A percentile compares a stretch with the other conserved stretches of the same genome.
Evolutionary conservation across 2,797 vertebrate genomes (phyloP).

Genomic region (Silurus lanzhouensis): DNA sequence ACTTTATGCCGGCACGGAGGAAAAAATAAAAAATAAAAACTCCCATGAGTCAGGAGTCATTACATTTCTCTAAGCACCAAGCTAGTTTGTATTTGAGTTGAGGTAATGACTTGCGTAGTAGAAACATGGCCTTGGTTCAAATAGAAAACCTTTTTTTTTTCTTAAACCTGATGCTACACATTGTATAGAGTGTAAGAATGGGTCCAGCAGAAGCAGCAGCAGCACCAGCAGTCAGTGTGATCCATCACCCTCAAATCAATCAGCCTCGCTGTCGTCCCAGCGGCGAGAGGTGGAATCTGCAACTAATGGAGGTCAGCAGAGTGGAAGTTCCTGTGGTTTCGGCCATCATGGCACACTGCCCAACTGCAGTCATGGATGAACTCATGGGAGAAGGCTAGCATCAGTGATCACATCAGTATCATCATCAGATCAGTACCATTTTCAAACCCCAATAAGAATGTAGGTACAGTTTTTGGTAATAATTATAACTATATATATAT

Average conservation of each 20-base stretch:
- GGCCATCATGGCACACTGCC: slow-evolving; percentile 31
- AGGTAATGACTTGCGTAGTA: not conserved
- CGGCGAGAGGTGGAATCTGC: slow-evolving; percentile 25
- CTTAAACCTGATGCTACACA: slow-evolving; percentile 26
- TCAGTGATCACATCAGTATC: not conserved
- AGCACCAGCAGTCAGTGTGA: slow-evolving; percentile 29
- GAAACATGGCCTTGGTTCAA: not conserved
- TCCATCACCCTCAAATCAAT: slow-evolving; percentile 56
- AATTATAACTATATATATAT: too few species aligned
- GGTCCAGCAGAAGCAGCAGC: not conserved
- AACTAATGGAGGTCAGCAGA: slow-evolving; percentile 50
- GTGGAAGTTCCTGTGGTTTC: slow-evolving; percentile 38
- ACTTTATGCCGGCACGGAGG: not conserved
- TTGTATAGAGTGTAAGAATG: not conserved
- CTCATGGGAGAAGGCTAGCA: not conserved
- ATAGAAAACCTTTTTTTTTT: not conserved
- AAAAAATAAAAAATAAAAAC: not conserved
- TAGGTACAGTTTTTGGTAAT: too few species aligned
- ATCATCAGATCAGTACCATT: too few species aligned
- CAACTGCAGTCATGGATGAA: not conserved
- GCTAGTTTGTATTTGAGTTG: slow-evolving; percentile 16
- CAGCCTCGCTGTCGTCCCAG: slow-evolving; percentile 16
- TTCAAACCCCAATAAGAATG: too few species aligned
- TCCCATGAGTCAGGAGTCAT: slow-evolving; percentile 27
- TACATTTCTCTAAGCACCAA: slow-evolving; percentile 9